Base-by-base conservation (phyloP, 2,888 invertebrate species). In the Drosophila acutilabella region DNA sequence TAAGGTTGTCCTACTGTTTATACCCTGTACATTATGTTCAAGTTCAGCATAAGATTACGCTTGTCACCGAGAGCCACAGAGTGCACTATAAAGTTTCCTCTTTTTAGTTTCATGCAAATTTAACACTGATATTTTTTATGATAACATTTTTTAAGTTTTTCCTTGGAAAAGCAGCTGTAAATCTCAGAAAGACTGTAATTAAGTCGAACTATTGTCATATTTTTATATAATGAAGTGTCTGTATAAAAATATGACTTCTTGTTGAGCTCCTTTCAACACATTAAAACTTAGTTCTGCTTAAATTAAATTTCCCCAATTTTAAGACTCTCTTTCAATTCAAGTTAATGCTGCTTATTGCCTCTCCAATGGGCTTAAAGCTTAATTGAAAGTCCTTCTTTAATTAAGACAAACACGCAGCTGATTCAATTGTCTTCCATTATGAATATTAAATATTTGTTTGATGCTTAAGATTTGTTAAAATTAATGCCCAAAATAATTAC, bases 391-490 rank as follows among this genome's bases (percentile, higher is more conserved):
- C 40, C 14, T 1, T 0, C 13, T 36, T n/a, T 7, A 40, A 40
- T n/a, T n/a, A 6, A 45, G 45, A 3, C 23, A 23, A 23, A n/a
- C 45, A 23, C 3, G 2, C n/a, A 45, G 45, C 23, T 45, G n/a
- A 45, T 45, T 45, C n/a, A 23, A 10, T 7, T 23, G 23, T 45
- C n/a, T 45, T 6, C n/a, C n/a, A n/a, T 40, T n/a, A 40, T 40
- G 40, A 40, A 40, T n/a, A 14, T n/a, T 40, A n/a, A 40, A 40
- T 40, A 40, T 40, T n/a, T n/a, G n/a, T 40, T n/a, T 40, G n/a
- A 6, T 6, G n/a, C 40, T 40, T 1, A 40, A 40, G 40, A n/a
- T 6, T 14, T 40, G 3, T 13, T 38, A 13, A n/a, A 38, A 45
- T 20, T 45, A 20, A 45, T n/a, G 13, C n/a, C 45, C 30, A 30